Conservation (phyloP, 2,888 invertebrate species). For the Nephrotoma appendiculata region DNA sequence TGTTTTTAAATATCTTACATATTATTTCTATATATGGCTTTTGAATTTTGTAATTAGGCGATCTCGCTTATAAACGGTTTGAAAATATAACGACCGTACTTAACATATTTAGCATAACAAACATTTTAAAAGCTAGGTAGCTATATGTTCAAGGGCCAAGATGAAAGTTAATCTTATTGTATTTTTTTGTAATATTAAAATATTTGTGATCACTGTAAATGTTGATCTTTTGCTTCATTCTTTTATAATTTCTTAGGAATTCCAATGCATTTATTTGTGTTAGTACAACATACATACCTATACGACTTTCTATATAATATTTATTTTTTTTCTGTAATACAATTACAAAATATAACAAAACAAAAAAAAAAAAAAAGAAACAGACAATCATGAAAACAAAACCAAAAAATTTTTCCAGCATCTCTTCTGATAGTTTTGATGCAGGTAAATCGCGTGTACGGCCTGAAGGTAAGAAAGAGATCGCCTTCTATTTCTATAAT, state of each 20-base stretch:
- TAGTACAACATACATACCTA: neutral
- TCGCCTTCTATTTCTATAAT: neutral
- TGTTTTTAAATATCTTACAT: neutral
- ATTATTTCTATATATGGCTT: neutral
- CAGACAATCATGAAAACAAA: neutral
- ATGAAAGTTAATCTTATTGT: neutral
- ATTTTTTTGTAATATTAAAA: neutral
- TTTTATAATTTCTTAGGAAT: neutral
- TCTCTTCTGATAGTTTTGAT: neutral
- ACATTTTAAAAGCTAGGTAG: neutral
- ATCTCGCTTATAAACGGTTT: neutral
- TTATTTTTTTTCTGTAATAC: neutral
- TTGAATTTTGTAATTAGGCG: neutral
- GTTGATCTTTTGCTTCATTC: neutral
- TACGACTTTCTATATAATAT: neutral
- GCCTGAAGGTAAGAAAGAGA: neutral
- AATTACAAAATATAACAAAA: neutral
- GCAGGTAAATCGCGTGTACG: neutral
- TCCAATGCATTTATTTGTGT: neutral
- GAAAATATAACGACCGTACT: neutral
- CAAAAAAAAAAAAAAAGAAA: neutral
- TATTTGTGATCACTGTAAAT: neutral
- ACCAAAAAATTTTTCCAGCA: neutral
- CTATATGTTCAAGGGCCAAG: neutral
- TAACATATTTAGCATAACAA: neutral